Percentiles rank a stretch among this genome's conserved stretches.
Evolutionary conservation across 2,113 vertebrate species (phyloP).

Genomic region (Pseudopipra pipra): DNA sequence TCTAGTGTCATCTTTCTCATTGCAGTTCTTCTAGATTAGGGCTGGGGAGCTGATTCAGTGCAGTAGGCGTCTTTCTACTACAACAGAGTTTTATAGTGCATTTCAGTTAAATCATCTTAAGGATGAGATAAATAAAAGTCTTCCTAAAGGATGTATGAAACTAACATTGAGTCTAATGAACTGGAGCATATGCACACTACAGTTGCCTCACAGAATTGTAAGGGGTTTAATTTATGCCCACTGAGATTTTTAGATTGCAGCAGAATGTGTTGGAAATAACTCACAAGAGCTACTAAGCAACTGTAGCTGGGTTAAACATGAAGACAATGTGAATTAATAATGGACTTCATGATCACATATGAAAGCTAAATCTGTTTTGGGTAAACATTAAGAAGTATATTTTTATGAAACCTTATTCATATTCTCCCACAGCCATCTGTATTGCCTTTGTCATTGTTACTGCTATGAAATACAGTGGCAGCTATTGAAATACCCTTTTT

Average conservation of each 20-base stretch:
- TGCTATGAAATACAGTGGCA: background rate
- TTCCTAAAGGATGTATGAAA: background rate
- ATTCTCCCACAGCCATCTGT: background rate
- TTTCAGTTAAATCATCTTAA: background rate
- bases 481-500: background rate
- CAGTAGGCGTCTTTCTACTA: background rate
- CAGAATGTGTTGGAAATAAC: background rate
- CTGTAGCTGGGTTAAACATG: background rate
- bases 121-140: background rate
- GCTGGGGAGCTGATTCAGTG: background rate
- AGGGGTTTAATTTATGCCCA: background rate
- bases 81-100: background rate
- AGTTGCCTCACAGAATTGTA: background rate
- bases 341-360: background rate
- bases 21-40: background rate
- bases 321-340: background rate
- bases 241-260: background rate
- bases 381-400: background rate
- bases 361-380: background rate
- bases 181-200: background rate
- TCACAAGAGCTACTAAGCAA: background rate
- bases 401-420: background rate
- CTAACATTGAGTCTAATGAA: background rate
- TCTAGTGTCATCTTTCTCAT: background rate
- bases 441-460: background rate